These are phyloP conservation scores for Vulpes vulpes DNA, from an alignment of 2,113 vertebrate species.

Conservation along the genomic window DNA sequence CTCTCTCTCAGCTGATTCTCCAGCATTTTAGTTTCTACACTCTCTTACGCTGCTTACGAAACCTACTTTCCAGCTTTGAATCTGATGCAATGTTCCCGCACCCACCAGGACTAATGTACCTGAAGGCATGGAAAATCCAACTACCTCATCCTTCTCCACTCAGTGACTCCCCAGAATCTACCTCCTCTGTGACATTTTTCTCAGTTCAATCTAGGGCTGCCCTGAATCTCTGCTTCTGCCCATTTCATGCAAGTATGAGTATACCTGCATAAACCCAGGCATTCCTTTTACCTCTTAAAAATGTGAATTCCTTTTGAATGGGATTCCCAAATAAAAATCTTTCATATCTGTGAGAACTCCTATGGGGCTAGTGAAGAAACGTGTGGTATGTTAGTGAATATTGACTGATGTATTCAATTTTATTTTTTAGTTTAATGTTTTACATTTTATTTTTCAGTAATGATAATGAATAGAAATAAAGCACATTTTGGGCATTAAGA, in stretches of 20 bases:
- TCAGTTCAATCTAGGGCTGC: background rate
- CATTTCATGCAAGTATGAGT: background rate
- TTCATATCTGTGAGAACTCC: background rate
- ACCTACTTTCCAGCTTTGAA: background rate
- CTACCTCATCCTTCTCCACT: background rate
- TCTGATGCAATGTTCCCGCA: background rate
- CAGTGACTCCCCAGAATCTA: background rate
- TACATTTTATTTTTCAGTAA: background rate
- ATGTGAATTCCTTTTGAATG: background rate
- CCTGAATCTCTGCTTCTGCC: background rate
- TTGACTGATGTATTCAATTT: background rate
- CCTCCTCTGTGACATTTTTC: background rate
- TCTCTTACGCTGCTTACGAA: background rate
- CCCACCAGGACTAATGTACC: background rate
- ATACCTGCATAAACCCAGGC: background rate
- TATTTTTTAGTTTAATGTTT: background rate
- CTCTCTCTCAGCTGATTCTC: too few relatives aligned
- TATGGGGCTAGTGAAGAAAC: background rate
- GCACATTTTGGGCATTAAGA: background rate
- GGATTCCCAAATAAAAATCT: background rate
- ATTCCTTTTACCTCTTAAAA: background rate
- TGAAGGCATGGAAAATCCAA: background rate
- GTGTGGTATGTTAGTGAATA: background rate
- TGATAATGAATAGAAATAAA: slow-evolving; percentile 20
- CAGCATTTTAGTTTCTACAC: background rate